Evolutionary conservation across 2,797 vertebrate species (phyloP).

Genomic region (Balearica regulorum): DNA sequence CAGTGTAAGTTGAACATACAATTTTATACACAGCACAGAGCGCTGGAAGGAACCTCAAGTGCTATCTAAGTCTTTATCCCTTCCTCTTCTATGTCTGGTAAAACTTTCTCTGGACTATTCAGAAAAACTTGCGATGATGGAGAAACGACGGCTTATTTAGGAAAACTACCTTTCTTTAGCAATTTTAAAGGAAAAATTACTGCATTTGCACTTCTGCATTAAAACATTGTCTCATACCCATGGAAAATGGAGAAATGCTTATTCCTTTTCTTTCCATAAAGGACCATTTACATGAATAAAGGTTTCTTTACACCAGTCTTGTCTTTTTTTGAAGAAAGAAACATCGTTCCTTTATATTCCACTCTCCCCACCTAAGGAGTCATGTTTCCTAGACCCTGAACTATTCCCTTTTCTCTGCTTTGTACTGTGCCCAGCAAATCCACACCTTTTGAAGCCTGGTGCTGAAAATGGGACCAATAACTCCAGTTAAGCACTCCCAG

Average conservation of each 20-base stretch:
- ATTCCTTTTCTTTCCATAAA: neutral
- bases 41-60: neutral
- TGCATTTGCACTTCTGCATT: neutral
- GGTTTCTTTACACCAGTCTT: neutral
- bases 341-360: neutral
- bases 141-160: neutral
- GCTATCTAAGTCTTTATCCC: neutral
- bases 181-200: neutral
- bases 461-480: neutral
- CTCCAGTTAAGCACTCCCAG: neutral
- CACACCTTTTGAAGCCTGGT: neutral
- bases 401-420: neutral
- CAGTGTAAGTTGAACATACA: neutral
- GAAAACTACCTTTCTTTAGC: neutral
- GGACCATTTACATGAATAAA: neutral
- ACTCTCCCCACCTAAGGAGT: neutral
- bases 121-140: neutral
- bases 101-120: neutral
- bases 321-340: neutral
- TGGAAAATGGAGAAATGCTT: neutral
- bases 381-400: neutral
- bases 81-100: neutral
- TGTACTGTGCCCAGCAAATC: neutral
- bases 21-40: neutral
- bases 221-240: neutral